Percentiles rank a stretch among this genome's conserved stretches.
Evolutionary conservation across 2,113 vertebrate genomes (phyloP).

Genomic region (Odocoileus hemionus): DNA sequence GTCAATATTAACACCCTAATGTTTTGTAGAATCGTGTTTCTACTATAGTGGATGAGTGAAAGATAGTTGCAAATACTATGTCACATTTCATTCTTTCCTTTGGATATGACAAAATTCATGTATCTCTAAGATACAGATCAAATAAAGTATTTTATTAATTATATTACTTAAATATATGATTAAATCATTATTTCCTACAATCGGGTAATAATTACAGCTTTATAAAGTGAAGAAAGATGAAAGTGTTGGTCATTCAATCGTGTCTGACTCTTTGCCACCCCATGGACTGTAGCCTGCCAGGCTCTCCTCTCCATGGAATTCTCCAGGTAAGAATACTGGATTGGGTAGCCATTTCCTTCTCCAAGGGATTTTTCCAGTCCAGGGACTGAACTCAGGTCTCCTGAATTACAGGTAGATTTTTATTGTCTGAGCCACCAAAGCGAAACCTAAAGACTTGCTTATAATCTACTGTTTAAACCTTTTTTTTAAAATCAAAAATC

Average conservation of each 20-base stretch:
- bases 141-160: not conserved
- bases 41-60: not conserved
- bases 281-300: not conserved
- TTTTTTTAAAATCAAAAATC: not conserved
- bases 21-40: not conserved
- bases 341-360: not conserved
- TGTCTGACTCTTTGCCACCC: not conserved
- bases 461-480: not conserved
- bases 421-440: not conserved
- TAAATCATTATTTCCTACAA: not conserved
- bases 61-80: not conserved
- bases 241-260: not conserved
- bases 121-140: not conserved
- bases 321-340: not conserved
- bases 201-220: not conserved
- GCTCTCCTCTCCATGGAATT: not conserved
- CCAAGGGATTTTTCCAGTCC: not conserved
- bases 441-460: not conserved
- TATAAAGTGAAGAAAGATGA: not conserved
- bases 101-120: not conserved
- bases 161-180: not conserved
- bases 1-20: not conserved
- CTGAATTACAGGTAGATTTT: not conserved
- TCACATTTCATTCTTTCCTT: not conserved
- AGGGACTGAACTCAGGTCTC: not conserved